Evolutionary conservation across 92 coral and sea anemone species (phyloP).

Genomic region (Scolanthus callimorphus): DNA sequence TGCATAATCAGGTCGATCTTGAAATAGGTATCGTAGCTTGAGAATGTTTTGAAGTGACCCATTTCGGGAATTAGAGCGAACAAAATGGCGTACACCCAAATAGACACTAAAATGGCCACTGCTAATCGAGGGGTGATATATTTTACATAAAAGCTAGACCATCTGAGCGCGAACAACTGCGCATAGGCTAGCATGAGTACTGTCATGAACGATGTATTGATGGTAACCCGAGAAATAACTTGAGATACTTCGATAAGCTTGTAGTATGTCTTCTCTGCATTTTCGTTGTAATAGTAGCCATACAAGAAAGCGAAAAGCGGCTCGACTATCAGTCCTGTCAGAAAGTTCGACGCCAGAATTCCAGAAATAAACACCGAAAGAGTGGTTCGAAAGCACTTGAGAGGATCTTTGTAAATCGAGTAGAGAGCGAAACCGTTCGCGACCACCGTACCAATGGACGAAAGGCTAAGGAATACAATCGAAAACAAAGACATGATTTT

Average conservation of each 20-base stretch:
- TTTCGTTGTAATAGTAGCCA: not conserved
- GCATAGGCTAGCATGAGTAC: conserved; percentile 51
- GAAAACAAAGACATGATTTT: conserved; percentile 8
- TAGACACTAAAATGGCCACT: conserved; percentile 16
- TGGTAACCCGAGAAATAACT: conserved; percentile 45
- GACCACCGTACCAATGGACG: conserved; percentile 43
- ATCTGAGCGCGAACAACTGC: conserved; percentile 49
- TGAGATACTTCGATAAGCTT: conserved; percentile 29
- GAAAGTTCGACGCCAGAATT: conserved; percentile 59
- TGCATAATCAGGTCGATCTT: conserved; percentile 49
- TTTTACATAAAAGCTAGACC: conserved; percentile 39
- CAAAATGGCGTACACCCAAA: conserved; percentile 67
- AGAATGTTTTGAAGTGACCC: conserved; percentile 1
- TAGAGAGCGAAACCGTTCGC: conserved; percentile 63
- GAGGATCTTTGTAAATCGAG: conserved; percentile 70
- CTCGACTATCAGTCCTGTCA: conserved; percentile 70
- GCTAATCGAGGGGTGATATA: conserved; percentile 31
- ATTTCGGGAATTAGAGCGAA: conserved; percentile 74
- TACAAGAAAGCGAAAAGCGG: conserved; percentile 42
- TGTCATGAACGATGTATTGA: conserved; percentile 67
- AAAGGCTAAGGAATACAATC: conserved; percentile 8
- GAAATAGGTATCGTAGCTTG: conserved; percentile 9
- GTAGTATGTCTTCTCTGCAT: not conserved
- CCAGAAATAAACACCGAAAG: conserved; percentile 71
- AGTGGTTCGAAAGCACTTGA: conserved; percentile 80